Evolutionary conservation across 2,797 vertebrate species (phyloP), one percentile per base, ranked within the genome.

Genomic region (Philypnodon macrostomus): DNA sequence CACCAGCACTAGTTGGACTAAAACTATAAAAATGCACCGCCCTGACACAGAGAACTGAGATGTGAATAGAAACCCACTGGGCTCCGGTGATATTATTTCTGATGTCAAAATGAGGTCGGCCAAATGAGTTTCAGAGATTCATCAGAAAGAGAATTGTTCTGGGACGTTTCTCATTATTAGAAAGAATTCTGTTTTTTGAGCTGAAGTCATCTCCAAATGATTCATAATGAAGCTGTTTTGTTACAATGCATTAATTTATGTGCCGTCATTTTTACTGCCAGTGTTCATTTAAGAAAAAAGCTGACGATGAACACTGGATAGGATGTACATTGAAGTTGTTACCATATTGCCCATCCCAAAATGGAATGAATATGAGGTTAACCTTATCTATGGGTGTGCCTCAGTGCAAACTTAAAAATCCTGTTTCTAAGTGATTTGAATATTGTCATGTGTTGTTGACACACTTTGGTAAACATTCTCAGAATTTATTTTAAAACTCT

Each of bases 121-220:
- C 68, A 61, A 61, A 56, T 67, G 74, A 42, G 67, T 74, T 75
- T 59, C n/a, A 45, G 51, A 72, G 58, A 70, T 81, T 83, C 74
- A 84, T 85, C 76, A 79, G 53, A 54, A 67, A 77, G 70, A 67
- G 53, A 55, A 71, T 72, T 52, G 79, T 59, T 23, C 53, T 68
- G 80, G 83, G 86, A 71, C 73, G n/a, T n/a, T n/a, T n/a, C 5
- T 15, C 75, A 80, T 87, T 77, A 84, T 68, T 54, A 35, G 50
- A 64, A 61, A 72, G 66, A 74, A 80, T n/a, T n/a, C n/a, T 84
- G 62, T 49, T 44, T 52, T 70, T 55, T 14, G 16, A 66, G 44
- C 44, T 48, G 26, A 75, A 56, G 45, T 58, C 44, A 33, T 59
- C 30, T 60, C 38, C 34, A 8, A 29, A 29, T 7, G 8, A 14